These are phyloP conservation scores for Aphidoletes aphidimyza DNA, from an alignment of 2,888 invertebrate species.

Conservation along the genomic window DNA sequence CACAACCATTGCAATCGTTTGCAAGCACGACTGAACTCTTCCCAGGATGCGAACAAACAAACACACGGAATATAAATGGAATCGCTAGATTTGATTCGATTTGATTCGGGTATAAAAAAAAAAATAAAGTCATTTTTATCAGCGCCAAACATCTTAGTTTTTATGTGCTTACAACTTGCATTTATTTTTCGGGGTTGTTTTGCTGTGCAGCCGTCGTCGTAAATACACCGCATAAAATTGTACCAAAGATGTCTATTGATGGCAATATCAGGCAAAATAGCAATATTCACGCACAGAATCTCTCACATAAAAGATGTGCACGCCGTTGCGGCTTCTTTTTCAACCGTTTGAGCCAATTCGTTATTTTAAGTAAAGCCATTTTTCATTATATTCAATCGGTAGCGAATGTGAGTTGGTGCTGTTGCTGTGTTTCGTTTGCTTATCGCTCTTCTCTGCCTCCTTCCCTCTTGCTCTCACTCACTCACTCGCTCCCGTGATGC, in stretches of 20 bases:
- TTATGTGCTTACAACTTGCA: constrained; percentile 33
- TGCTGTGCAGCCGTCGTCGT: not conserved
- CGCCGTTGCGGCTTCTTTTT: not conserved
- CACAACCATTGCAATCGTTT: no score
- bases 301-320: not conserved
- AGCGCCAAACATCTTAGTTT: not conserved
- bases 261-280: not conserved
- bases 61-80: not conserved
- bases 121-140: constrained; percentile 15
- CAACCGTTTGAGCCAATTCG: not conserved
- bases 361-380: constrained; percentile 46
- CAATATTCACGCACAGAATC: constrained; percentile 29
- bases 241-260: constrained; percentile 30
- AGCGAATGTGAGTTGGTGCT: constrained; percentile 39
- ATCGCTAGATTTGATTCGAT: not conserved
- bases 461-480: no score
- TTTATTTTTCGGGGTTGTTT: constrained; percentile 46
- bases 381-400: constrained; percentile 49
- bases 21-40: not conserved
- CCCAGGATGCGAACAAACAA: constrained; percentile 13
- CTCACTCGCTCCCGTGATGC: no score
- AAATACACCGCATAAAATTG: not conserved
- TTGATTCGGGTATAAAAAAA: not conserved
- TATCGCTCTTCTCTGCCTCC: not conserved
- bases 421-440: constrained; percentile 19